Base-by-base conservation (phyloP, 2,888 invertebrate species). In the Ptilodon capucinus region DNA sequence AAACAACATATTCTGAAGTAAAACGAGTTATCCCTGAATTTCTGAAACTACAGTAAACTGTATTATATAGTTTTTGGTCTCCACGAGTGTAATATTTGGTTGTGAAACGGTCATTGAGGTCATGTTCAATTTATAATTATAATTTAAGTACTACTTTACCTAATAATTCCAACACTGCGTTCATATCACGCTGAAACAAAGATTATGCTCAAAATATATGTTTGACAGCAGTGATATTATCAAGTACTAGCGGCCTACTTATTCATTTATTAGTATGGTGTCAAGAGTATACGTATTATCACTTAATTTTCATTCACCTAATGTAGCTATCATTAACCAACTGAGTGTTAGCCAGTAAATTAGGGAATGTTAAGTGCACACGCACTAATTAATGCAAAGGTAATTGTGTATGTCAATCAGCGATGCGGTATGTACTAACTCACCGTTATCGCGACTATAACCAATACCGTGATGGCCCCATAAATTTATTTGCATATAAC, bases 1-100 rank as follows among this genome's bases (percentile, higher is more conserved):
- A 68, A 77, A 73, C 70, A 71, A 68, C 68, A 71, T 62, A 65
- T 69, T 74, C 66, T 51, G 55, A 56, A 58, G 60, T 60, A 55
- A 65, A 71, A 68, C 62, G 61, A 65, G 65, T 74, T 60, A 61
- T 54, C 63, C 60, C 42, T 51, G 57, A 66, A 70, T 71, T 67
- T 71, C 59, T 53, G 57, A 69, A 76, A 74, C 68, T 74, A 66
- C 60, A 68, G 2, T 44, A 55, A 67, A 68, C 59, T 69, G 63
- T 61, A 60, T 57, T 54, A 60, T 62, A 51, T 63, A 52, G 59
- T 63, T 64, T 62, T 57, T 60, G 60, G 67, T 67, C 62, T 43
- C 40, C 42, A 45, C 11, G 30, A 42, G 54, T 57, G 9, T 62
- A 50, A 44, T 51, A 30, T 30, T 30, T 30, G 30, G 11, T 30